Conservation (phyloP, 2,113 vertebrate genomes). For the Podarcis muralis region DNA sequence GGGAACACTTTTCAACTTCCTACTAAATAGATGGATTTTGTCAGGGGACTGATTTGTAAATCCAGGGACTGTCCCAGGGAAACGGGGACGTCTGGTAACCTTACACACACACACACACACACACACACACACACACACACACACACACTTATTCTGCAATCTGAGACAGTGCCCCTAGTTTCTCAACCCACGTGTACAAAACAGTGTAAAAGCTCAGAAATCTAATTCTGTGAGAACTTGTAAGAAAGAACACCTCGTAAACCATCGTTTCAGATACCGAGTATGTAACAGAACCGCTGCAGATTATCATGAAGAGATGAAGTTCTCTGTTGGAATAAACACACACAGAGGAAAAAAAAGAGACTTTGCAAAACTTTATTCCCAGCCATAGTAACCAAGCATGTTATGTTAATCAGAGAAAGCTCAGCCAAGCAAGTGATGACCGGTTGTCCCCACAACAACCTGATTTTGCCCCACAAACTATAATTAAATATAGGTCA, state of each 20-base stretch:
- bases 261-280: not conserved
- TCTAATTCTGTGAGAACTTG: not conserved
- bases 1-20: too few relatives aligned
- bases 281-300: constrained; percentile 6
- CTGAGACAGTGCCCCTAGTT: not conserved
- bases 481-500: not conserved
- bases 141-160: not conserved
- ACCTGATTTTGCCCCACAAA: not conserved
- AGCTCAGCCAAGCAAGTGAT: not conserved
- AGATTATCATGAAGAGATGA: constrained; percentile 3
- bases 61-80: too few relatives aligned
- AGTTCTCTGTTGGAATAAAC: not conserved
- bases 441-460: not conserved
- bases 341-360: not conserved
- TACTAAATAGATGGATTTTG: too few relatives aligned
- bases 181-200: not conserved
- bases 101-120: too few relatives aligned
- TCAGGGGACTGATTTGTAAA: too few relatives aligned
- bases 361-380: not conserved
- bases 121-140: too few relatives aligned
- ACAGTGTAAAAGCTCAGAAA: not conserved
- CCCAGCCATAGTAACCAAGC: not conserved
- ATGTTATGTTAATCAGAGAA: not conserved
- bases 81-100: too few relatives aligned
- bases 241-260: not conserved